Conservation (phyloP, 2,797 vertebrate genomes). For the Delichon dasypus region DNA sequence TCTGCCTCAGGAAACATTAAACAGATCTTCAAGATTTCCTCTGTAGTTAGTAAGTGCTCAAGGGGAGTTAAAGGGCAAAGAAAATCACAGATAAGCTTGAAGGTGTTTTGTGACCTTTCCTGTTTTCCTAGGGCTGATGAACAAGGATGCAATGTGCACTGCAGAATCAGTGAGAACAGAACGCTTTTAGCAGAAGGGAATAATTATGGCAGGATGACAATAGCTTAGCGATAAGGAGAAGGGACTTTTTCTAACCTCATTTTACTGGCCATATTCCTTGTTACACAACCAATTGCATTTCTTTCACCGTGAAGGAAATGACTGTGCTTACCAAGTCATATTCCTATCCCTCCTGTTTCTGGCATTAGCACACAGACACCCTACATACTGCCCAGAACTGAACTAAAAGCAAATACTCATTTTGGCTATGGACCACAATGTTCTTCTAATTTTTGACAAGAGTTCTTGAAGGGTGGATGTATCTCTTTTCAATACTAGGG, state of each 20-base stretch:
- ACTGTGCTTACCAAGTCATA: background rate
- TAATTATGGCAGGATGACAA: background rate
- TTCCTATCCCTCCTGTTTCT: background rate
- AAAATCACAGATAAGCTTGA: background rate
- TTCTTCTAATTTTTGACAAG: background rate
- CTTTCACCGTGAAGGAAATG: background rate
- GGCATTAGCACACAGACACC: background rate
- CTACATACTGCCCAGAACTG: background rate
- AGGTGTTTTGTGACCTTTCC: background rate
- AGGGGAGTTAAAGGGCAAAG: constrained; percentile 1
- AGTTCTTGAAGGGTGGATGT: background rate
- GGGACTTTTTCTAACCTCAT: background rate
- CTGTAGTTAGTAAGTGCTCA: background rate
- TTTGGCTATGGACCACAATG: background rate
- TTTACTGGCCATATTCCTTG: background rate
- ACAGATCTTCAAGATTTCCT: background rate
- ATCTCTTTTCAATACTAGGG: background rate
- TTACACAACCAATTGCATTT: background rate
- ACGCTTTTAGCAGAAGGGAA: constrained; percentile 2
- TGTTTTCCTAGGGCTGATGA: background rate
- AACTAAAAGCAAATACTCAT: background rate
- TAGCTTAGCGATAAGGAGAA: background rate
- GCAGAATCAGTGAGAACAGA: constrained; percentile 14
- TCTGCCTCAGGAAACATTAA: background rate
- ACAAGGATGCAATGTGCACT: background rate